Evolutionary conservation across 2,113 vertebrate species (phyloP), one percentile per base, ranked within the genome.

Genomic region (Triplophysa dalaica): DNA sequence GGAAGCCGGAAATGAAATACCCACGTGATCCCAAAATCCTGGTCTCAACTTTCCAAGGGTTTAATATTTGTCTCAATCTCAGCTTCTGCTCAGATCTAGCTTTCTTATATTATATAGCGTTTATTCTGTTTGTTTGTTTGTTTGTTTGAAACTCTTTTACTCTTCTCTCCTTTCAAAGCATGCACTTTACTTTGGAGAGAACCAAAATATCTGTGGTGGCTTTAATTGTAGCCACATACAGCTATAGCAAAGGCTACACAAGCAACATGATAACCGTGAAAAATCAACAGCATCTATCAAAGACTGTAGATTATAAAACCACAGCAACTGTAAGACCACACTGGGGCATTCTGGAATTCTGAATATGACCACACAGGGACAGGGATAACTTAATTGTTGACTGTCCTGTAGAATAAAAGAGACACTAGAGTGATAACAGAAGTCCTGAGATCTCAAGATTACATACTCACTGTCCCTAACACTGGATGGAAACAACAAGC

Each of bases 1-100:
- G 58, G 21, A 66, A 83, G 86, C 86, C 88, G 90, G 89, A 92
- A 89, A 90, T 87, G 82, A 84, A 84, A 86, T 79, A 84, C 88
- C 87, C 26, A 17, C 17, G 26, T 13, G 14, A 24, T 52, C 26
- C 24, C 13, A 52, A 14, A 52, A 13, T 68, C 19, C 45, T 6
- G n/a, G 14, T 11, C 22, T 17, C 11, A 0, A 24, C 43, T 21
- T 69, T 12, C 50, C 21, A 24, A 12, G 50, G 24, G 16, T 52
- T 70, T 54, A 29, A 9, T 70, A 14, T 48, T 19, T 1, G 12
- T 50, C 45, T 16, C 29, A 9, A 70, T 52, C 68, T 52, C 48
- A 54, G 13, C 68, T 54, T 70, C 48, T 70, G 67, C 43, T 26
- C 19, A 21, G 19, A 58, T 21, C 8, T 21, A n/a, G 17, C 19